Evolutionary conservation across 2,888 invertebrate species (phyloP).

Genomic region (Monochamus alternatus): DNA sequence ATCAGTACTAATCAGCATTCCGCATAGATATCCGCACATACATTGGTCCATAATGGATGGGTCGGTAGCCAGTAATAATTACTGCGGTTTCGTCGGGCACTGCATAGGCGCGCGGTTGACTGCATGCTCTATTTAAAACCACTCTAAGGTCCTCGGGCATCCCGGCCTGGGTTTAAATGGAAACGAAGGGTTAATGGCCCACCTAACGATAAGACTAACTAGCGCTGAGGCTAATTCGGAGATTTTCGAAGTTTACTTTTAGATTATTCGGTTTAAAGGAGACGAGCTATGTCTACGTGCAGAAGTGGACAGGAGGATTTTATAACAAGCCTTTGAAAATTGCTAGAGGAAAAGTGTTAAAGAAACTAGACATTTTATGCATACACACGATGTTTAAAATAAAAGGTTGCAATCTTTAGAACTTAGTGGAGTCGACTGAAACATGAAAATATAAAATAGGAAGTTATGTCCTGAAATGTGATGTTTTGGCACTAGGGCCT

Average conservation of each 20-base stretch:
- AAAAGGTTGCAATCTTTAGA: no score
- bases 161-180: conserved; percentile 23
- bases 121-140: conserved; percentile 23
- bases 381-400: no score
- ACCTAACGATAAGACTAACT: conserved; percentile 27
- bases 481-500: no score
- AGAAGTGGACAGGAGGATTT: neutral
- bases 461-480: no score
- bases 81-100: conserved; percentile 20
- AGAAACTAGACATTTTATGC: no score
- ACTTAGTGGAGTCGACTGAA: no score
- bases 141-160: conserved; percentile 16
- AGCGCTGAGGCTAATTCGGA: conserved; percentile 14
- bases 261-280: conserved; percentile 21
- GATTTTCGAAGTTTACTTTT: conserved; percentile 25
- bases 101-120: conserved; percentile 12
- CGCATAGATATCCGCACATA: conserved; percentile 6
- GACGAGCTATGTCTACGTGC: neutral
- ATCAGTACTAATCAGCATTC: neutral
- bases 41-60: conserved; percentile 30
- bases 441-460: no score
- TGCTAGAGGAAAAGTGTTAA: neutral
- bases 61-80: conserved; percentile 17
- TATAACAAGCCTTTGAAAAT: neutral
- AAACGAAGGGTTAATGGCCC: conserved; percentile 31